Conservation (phyloP, 2,797 vertebrate species). For the Ataeniobius toweri region DNA sequence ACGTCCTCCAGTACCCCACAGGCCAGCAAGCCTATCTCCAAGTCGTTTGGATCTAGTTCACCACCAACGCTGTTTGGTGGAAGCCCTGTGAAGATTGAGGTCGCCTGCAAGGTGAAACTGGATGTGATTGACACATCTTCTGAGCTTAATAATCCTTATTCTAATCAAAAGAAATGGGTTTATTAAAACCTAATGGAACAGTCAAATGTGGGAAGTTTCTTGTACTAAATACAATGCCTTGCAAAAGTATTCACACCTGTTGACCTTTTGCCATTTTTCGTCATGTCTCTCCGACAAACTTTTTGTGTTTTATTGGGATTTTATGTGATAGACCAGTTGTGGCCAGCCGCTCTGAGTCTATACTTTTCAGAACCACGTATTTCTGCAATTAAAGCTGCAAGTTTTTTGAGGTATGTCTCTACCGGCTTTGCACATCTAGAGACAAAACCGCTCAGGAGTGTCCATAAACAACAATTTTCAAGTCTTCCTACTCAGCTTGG, state of each 20-base stretch:
- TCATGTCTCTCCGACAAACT: too few relatives aligned
- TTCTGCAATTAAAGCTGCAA: not conserved
- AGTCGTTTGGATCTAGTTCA: constrained; percentile 65
- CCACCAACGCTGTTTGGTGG: constrained; percentile 89
- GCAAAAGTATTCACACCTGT: too few relatives aligned
- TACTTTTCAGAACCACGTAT: not conserved
- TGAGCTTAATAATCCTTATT: not conserved
- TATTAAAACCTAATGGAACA: not conserved
- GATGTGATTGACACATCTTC: not conserved
- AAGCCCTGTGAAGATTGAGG: constrained; percentile 90
- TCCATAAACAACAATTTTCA: not conserved
- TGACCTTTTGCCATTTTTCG: too few relatives aligned
- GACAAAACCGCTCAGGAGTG: not conserved
- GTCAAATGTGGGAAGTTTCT: not conserved
- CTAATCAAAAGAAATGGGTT: not conserved
- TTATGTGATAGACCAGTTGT: too few relatives aligned
- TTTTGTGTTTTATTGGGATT: too few relatives aligned
- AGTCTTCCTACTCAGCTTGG: not conserved
- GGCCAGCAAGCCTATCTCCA: constrained; percentile 58
- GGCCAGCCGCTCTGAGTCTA: too few relatives aligned
- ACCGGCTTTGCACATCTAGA: not conserved
- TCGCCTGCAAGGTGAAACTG: constrained; percentile 89
- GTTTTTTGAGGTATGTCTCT: not conserved
- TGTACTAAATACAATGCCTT: too few relatives aligned
- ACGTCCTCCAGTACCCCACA: constrained; percentile 73